phyloP scores from a whole-genome alignment of 1,140 invertebrate species.

The Papilio polytes region DNA sequence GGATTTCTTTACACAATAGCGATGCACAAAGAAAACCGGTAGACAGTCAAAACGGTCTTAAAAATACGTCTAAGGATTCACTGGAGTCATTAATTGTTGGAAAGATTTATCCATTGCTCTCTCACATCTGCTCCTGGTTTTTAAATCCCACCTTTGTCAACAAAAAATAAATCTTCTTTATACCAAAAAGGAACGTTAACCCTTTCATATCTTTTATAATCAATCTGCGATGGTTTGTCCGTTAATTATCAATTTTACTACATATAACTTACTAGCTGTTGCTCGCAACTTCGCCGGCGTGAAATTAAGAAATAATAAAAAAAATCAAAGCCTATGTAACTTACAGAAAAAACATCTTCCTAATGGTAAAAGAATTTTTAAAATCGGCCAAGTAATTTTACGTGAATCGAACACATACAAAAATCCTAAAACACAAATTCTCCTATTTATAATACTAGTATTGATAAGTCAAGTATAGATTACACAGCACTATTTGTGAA shows the following conservation, averaged over 20 bases:
- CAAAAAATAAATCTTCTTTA: conserved; percentile 11
- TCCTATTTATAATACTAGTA: too few relatives aligned
- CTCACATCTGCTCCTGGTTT: conserved; percentile 14
- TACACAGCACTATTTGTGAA: not conserved
- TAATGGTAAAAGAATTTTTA: too few relatives aligned
- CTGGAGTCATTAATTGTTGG: conserved; percentile 20
- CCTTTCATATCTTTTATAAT: conserved; percentile 11
- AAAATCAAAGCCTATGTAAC: too few relatives aligned
- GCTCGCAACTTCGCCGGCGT: too few relatives aligned
- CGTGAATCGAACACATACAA: too few relatives aligned
- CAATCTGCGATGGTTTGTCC: not conserved
- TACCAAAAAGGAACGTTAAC: conserved; percentile 11
- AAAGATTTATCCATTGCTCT: conserved; percentile 4
- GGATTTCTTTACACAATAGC: conserved; percentile 24
- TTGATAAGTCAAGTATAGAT: too few relatives aligned
- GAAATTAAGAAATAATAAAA: too few relatives aligned
- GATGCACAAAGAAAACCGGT: not conserved
- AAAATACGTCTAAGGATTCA: conserved; percentile 21
- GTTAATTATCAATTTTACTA: not conserved
- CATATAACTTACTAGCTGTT: not conserved
- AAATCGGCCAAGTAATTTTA: too few relatives aligned
- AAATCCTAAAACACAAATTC: too few relatives aligned
- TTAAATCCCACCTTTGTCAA: conserved; percentile 14
- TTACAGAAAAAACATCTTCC: too few relatives aligned
- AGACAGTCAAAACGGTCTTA: not conserved